Evolutionary conservation across 2,113 vertebrate species (phyloP).

Genomic region (Prolemur simus): DNA sequence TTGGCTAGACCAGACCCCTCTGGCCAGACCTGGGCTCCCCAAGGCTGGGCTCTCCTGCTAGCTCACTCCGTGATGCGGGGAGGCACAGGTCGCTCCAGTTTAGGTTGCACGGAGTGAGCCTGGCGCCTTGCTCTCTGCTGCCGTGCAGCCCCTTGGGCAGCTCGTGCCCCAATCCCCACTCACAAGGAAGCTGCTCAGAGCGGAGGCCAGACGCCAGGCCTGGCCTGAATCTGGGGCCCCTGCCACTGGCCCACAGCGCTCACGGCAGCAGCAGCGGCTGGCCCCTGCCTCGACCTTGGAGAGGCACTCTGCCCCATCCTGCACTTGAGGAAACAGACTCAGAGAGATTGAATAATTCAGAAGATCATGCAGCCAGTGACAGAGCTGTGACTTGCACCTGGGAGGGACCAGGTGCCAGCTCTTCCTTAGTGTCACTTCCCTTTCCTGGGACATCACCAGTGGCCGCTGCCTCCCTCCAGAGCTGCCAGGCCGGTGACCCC

Average conservation of each 20-base stretch:
- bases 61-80: neutral
- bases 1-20: neutral
- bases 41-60: fast-evolving
- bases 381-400: neutral
- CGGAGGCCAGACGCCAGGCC: neutral
- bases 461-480: neutral
- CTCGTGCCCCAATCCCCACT: neutral
- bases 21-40: neutral
- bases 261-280: no score
- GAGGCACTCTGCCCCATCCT: neutral
- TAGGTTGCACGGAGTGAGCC: neutral
- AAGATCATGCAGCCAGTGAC: neutral
- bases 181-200: fast-evolving
- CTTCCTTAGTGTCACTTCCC: neutral
- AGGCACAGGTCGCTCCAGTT: neutral
- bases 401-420: neutral
- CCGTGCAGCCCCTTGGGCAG: neutral
- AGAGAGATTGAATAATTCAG: neutral
- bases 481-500: neutral
- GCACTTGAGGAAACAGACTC: neutral
- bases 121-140: neutral
- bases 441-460: neutral
- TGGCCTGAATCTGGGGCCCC: neutral
- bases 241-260: neutral
- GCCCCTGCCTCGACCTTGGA: neutral